Conservation (phyloP, 2,888 invertebrate genomes). For the Platycheirus rosarum region DNA sequence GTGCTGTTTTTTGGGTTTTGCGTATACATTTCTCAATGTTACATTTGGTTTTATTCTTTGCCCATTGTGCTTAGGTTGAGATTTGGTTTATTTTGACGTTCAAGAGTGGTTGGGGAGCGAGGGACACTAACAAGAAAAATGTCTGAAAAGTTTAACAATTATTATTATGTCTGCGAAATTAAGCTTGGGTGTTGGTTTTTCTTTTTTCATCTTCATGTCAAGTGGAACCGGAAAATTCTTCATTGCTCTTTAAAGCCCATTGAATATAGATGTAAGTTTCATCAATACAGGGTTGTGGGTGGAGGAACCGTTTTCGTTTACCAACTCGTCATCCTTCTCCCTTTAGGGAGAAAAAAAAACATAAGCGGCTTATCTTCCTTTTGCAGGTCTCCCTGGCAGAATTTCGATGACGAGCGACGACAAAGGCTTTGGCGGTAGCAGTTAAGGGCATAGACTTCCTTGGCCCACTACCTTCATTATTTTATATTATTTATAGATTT, state of each 20-base stretch:
- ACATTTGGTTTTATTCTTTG: slow-evolving; percentile 41
- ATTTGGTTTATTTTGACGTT: slow-evolving; percentile 58
- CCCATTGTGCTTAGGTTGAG: slow-evolving; percentile 33
- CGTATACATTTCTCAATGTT: slow-evolving; percentile 34
- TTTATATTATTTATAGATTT: slow-evolving; percentile 72
- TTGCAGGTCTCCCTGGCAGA: slow-evolving; percentile 75
- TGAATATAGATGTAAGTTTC: slow-evolving; percentile 61
- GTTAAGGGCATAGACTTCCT: slow-evolving; percentile 40
- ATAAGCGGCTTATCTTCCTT: slow-evolving; percentile 79
- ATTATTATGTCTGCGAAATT: slow-evolving; percentile 74
- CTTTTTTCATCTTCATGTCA: slow-evolving; percentile 5
- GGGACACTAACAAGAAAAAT: slow-evolving; percentile 33
- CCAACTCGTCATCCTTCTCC: slow-evolving; percentile 51
- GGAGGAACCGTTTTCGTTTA: slow-evolving; percentile 57
- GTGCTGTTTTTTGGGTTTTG: slow-evolving; percentile 39
- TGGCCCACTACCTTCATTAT: slow-evolving; percentile 72
- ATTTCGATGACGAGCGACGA: slow-evolving; percentile 10
- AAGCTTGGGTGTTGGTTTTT: slow-evolving; percentile 39
- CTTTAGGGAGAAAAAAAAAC: slow-evolving; percentile 38
- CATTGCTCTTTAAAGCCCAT: slow-evolving; percentile 50
- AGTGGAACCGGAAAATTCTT: slow-evolving; percentile 49
- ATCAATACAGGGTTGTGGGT: slow-evolving; percentile 22
- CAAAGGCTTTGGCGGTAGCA: neutral
- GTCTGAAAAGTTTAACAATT: slow-evolving; percentile 73
- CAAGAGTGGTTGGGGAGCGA: slow-evolving; percentile 21